phyloP scores from a whole-genome alignment of 2,113 vertebrate genomes.

The Andinoacara biseriatus region DNA sequence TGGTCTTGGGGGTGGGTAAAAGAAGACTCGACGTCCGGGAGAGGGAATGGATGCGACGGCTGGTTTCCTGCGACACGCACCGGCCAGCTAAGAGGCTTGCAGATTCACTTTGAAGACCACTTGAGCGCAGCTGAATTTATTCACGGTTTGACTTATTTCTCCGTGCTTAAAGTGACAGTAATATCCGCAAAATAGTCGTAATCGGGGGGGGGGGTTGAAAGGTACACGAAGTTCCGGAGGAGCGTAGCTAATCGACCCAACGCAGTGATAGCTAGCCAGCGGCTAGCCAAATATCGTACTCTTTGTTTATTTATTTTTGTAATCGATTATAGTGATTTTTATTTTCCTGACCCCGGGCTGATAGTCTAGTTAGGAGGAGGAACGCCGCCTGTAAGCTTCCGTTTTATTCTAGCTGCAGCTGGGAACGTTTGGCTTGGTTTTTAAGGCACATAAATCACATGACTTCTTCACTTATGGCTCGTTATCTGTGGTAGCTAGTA shows the following conservation, averaged over 20 bases:
- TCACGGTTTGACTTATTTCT: background rate
- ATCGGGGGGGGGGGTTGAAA: background rate
- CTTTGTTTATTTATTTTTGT: slow-evolving; percentile 45
- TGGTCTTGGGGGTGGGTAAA: background rate
- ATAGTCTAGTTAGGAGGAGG: background rate
- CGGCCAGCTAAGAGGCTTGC: slow-evolving; percentile 48
- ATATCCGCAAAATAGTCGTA: background rate
- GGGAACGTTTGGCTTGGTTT: background rate
- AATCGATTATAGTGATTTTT: background rate
- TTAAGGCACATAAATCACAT: slow-evolving; percentile 59
- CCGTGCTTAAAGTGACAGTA: background rate
- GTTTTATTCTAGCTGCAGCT: background rate
- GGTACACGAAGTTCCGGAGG: background rate
- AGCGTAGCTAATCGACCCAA: slow-evolving; percentile 23
- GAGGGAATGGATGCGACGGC: slow-evolving; percentile 58
- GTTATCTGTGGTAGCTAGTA: slow-evolving; percentile 46
- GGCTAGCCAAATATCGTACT: slow-evolving; percentile 33
- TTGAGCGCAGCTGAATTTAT: background rate
- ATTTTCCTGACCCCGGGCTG: background rate
- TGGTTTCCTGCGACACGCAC: slow-evolving; percentile 70
- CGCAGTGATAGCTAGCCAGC: slow-evolving; percentile 40
- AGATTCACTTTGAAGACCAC: slow-evolving; percentile 4
- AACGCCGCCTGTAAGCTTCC: background rate
- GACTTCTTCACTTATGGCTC: slow-evolving; percentile 67
- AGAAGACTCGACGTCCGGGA: slow-evolving; percentile 31